A percentile compares a stretch with the other conserved stretches of the same genome.
Conservation (phyloP, 2,113 vertebrate species). For the Gymnorhina tibicen region DNA sequence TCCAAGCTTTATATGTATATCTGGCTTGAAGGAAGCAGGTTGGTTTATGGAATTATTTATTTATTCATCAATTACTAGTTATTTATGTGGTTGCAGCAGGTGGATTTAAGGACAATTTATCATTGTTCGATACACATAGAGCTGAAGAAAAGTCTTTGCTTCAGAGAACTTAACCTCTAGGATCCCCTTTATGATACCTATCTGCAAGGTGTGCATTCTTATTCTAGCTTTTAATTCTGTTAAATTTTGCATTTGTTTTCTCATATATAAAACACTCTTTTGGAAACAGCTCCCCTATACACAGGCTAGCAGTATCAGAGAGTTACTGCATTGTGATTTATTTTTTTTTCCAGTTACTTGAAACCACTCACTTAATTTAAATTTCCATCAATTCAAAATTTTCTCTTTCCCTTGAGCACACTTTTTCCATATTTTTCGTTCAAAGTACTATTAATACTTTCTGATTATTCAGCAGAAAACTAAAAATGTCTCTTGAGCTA, state of each 20-base stretch:
- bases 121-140: background rate
- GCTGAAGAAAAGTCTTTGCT: background rate
- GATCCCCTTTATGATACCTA: background rate
- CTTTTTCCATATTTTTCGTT: background rate
- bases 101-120: background rate
- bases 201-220: background rate
- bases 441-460: constrained; percentile 58
- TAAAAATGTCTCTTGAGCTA: constrained; percentile 24
- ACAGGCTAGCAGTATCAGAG: background rate
- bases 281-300: background rate
- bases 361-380: constrained; percentile 12
- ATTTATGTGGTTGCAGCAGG: background rate
- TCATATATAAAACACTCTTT: background rate
- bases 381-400: constrained; percentile 34
- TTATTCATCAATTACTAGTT: background rate
- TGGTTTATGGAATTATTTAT: background rate
- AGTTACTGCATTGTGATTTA: background rate
- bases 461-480: constrained; percentile 62
- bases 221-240: background rate
- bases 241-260: background rate
- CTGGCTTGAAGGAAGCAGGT: background rate
- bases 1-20: background rate
- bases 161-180: background rate
- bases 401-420: background rate
- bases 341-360: background rate